These are phyloP conservation scores for Eucera pruinosa DNA, from an alignment of 2,888 invertebrate genomes.

Conservation along the genomic window DNA sequence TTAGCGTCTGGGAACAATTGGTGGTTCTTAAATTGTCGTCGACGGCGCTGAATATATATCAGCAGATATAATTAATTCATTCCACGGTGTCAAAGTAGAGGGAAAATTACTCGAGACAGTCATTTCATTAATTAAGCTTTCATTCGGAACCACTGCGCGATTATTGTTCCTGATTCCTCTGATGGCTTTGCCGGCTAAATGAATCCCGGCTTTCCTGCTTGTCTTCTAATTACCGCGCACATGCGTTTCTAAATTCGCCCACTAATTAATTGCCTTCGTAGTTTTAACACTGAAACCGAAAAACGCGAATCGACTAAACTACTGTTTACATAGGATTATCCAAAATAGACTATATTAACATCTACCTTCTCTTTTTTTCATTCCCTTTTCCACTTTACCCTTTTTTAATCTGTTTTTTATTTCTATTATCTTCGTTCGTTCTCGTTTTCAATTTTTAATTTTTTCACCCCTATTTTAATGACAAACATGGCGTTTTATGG, in stretches of 20 bases:
- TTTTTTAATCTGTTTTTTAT: no score
- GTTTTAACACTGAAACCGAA: not conserved
- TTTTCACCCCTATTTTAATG: no score
- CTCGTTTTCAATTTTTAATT: no score
- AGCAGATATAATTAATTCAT: slow-evolving; percentile 13
- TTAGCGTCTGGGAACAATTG: not conserved
- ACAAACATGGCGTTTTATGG: no score
- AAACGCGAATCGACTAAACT: not conserved
- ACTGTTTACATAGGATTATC: no score
- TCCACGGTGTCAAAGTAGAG: no score
- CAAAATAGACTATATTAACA: no score
- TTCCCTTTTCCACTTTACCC: no score
- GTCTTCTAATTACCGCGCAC: slow-evolving; percentile 10
- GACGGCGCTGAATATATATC: not conserved
- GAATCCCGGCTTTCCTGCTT: not conserved
- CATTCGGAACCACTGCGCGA: slow-evolving; percentile 10
- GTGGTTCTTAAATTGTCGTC: not conserved
- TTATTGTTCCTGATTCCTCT: slow-evolving; percentile 34
- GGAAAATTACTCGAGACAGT: slow-evolving; percentile 12
- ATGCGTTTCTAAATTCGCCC: not conserved
- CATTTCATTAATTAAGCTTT: slow-evolving; percentile 50
- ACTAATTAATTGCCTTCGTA: slow-evolving; percentile 14
- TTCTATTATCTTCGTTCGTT: no score
- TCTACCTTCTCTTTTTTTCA: no score
- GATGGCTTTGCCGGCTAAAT: slow-evolving; percentile 15